phyloP scores from a whole-genome alignment of 2,797 vertebrate genomes.

The Moxostoma hubbsi region DNA sequence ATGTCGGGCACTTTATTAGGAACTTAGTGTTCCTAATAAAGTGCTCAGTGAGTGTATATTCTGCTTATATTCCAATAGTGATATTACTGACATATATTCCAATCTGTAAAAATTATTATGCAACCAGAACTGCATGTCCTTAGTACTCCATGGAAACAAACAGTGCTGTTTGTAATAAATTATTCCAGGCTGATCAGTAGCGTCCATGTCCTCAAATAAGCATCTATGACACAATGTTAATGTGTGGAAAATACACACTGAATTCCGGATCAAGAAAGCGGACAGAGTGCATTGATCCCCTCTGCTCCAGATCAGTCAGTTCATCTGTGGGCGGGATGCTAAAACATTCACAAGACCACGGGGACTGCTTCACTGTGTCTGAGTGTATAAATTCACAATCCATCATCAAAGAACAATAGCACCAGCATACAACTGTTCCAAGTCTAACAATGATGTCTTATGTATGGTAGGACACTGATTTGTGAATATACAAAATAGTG shows the following conservation, averaged over 20 bases:
- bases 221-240: neutral
- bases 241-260: neutral
- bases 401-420: constrained; percentile 32
- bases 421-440: constrained; percentile 14
- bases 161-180: constrained; percentile 20
- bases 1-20: too few species aligned
- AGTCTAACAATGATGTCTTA: constrained; percentile 16
- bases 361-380: constrained; percentile 44
- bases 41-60: neutral
- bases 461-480: neutral
- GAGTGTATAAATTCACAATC: constrained; percentile 50
- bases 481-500: neutral
- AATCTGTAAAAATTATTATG: constrained; percentile 7
- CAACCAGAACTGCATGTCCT: neutral
- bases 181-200: constrained; percentile 6
- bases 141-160: neutral
- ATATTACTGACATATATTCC: neutral
- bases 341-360: constrained; percentile 51
- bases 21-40: neutral
- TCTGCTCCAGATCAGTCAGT: constrained; percentile 60
- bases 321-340: constrained; percentile 50
- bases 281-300: constrained; percentile 54
- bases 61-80: too few species aligned
- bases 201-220: constrained; percentile 14
- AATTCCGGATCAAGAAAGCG: constrained; percentile 40